phyloP scores from a whole-genome alignment of 2,888 invertebrate species.

The Caenorhabditis imperialis region DNA sequence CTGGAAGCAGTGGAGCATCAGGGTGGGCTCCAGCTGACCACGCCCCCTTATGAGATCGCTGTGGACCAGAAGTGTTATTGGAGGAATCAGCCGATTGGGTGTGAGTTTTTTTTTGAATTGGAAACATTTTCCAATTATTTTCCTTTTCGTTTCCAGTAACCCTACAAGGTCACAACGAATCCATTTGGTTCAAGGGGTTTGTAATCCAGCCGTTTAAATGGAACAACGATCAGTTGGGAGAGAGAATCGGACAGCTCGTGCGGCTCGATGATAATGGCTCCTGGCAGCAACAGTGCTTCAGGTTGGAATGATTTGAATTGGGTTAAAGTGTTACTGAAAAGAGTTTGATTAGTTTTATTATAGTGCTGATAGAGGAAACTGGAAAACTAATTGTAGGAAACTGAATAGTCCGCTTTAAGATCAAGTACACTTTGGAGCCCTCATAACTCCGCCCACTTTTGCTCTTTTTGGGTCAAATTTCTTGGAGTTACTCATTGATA shows the following conservation, averaged over 20 bases:
- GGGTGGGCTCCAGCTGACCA: conserved; percentile 70
- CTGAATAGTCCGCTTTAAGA: too few relatives aligned
- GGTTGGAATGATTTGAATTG: conserved; percentile 27
- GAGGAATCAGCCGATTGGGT: conserved; percentile 73
- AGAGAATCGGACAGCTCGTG: conserved; percentile 74
- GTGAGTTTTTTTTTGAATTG: conserved; percentile 55
- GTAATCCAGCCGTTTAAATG: conserved; percentile 75
- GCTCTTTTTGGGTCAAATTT: too few relatives aligned
- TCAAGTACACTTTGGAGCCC: too few relatives aligned
- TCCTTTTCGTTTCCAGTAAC: conserved; percentile 65
- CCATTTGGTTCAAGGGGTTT: conserved; percentile 75
- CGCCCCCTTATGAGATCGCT: conserved; percentile 74
- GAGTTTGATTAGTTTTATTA: too few relatives aligned
- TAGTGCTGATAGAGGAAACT: too few relatives aligned
- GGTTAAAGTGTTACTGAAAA: too few relatives aligned
- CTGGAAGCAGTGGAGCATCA: conserved; percentile 77
- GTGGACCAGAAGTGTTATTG: conserved; percentile 75
- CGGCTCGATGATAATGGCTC: conserved; percentile 75
- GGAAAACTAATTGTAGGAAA: too few relatives aligned
- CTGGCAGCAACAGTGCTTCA: conserved; percentile 76
- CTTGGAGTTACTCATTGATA: too few relatives aligned
- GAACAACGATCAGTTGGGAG: conserved; percentile 69
- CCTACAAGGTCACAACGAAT: conserved; percentile 72
- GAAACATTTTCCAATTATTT: neutral
- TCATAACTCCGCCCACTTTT: too few relatives aligned